Base-by-base conservation (phyloP, 1,140 invertebrate genomes). In the Nixonia krombeini region DNA sequence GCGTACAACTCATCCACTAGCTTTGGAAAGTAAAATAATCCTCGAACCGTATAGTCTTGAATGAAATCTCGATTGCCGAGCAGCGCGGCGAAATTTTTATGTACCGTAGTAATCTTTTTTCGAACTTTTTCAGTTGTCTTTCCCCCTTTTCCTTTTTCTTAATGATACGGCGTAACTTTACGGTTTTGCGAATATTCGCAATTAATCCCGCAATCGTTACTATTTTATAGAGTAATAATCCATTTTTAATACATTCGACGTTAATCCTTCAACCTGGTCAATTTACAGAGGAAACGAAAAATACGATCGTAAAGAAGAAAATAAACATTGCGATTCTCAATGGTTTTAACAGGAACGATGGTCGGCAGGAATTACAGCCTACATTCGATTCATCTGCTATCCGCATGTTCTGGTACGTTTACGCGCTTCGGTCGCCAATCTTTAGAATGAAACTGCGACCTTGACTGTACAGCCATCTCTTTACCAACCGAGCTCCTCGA, bases 361-460 rank as follows among this genome's bases (percentile, higher is more conserved):
- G 57, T 65, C 59, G 29, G 28, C 18, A 49, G 40, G 63, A 75
- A 71, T 69, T 69, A 73, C 67, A 65, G 64, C 38, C 64, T 61
- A 52, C 55, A 50, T 52, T 73, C 62, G 57, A 67, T 73, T 77
- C 64, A 59, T 65, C 61, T 45, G 37, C 18, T 26, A 56, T 65
- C 63, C 64, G 51, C 65, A 58, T 66, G 65, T 67, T 68, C 74
- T 55, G 66, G 46, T 66, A 58, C 72, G 69, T 81, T 81, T 78
- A 82, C 79, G 78, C 76, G 59, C 79, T 79, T 80, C 81, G 77
- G 70, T 72, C 73, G 49, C 73, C 80, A 81, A 80, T 80, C 78
- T 79, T 73, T 58, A 53, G 69, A 81, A 80, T 82, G 78, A 78
- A 79, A 76, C 74, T 68, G 61, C 66, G 72, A 46, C 52, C 66